Evolutionary conservation across 2,888 invertebrate genomes (phyloP).

Genomic region (Melikaiella ostensackeni): DNA sequence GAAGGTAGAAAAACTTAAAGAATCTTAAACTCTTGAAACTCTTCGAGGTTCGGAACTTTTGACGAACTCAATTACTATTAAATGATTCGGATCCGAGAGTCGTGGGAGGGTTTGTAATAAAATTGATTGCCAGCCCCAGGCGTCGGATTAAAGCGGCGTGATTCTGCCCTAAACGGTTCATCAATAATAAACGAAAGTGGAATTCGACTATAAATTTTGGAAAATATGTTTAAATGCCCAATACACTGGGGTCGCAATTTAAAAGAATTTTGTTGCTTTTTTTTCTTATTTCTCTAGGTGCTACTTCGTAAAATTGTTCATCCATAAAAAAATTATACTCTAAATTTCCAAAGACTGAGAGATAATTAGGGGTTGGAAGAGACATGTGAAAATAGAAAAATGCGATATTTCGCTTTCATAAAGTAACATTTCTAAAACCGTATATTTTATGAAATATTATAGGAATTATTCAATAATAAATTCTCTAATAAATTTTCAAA

Average conservation of each 20-base stretch:
- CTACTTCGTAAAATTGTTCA: not conserved
- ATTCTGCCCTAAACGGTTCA: constrained; percentile 25
- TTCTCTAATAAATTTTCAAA: no score
- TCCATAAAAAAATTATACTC: not conserved
- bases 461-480: no score
- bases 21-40: not conserved
- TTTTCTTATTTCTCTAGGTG: not conserved
- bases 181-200: constrained; percentile 10
- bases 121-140: constrained; percentile 34
- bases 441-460: no score
- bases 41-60: constrained; percentile 6
- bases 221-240: constrained; percentile 14
- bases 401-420: not conserved
- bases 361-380: not conserved
- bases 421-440: not conserved
- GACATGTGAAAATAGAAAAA: not conserved
- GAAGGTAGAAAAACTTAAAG: not conserved
- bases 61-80: constrained; percentile 36
- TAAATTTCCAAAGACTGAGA: not conserved
- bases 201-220: constrained; percentile 14
- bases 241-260: not conserved
- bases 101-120: constrained; percentile 35
- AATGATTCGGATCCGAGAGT: constrained; percentile 22
- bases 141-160: constrained; percentile 32
- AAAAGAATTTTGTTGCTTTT: not conserved